Percentiles rank a stretch among this genome's conserved stretches.
phyloP scores from a whole-genome alignment of 1,140 invertebrate species.

The Helicorthomorpha holstii region DNA sequence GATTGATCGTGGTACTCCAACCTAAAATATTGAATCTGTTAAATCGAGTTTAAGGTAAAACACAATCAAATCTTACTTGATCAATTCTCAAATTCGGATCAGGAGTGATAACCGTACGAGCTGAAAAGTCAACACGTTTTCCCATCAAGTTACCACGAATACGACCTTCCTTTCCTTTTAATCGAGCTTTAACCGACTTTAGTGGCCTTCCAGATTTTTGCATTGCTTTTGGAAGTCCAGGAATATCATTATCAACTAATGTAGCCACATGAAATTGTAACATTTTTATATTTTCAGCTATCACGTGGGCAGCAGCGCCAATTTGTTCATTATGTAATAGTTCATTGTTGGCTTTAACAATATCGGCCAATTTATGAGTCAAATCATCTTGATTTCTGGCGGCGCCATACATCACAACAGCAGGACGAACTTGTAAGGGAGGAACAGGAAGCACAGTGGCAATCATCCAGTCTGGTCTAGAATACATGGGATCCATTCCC shows the following conservation, averaged over 20 bases:
- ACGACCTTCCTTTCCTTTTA: slow-evolving; percentile 83
- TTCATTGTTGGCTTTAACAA: slow-evolving; percentile 98
- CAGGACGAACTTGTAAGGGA: slow-evolving; percentile 76
- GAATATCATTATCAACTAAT: slow-evolving; percentile 95
- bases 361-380: slow-evolving; percentile 96
- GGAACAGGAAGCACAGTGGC: slow-evolving; percentile 93
- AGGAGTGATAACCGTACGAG: slow-evolving; percentile 96
- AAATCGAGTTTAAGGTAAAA: not conserved
- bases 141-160: slow-evolving; percentile 99
- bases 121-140: slow-evolving; percentile 98
- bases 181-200: slow-evolving; percentile 78
- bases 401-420: slow-evolving; percentile 97
- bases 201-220: slow-evolving; percentile 97
- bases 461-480: slow-evolving; percentile 99
- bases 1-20: slow-evolving; percentile 88
- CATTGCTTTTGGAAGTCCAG: slow-evolving; percentile 88
- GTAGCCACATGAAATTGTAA: slow-evolving; percentile 98
- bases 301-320: slow-evolving; percentile 91
- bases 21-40: not conserved
- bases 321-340: slow-evolving; percentile 83
- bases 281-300: slow-evolving; percentile 82
- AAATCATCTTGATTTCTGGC: slow-evolving; percentile 97
- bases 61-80: slow-evolving; percentile 44
- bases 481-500: slow-evolving; percentile 50
- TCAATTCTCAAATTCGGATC: slow-evolving; percentile 98